Percentiles rank a stretch among this genome's conserved stretches.
phyloP scores from a whole-genome alignment of 2,888 invertebrate genomes.

The Allolobophora icterica region DNA sequence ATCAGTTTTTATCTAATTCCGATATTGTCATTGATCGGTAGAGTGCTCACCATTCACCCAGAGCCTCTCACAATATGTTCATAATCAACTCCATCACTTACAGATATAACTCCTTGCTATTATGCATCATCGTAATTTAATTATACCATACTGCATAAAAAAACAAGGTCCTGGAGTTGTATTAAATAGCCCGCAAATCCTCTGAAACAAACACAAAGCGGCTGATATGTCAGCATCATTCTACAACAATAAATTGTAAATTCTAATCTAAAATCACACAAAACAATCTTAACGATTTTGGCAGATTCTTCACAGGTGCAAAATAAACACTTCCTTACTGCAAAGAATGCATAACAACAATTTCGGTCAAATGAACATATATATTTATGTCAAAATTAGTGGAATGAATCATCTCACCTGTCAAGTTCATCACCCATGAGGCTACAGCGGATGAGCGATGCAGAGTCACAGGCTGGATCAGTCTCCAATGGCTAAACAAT shows the following conservation, averaged over 20 bases:
- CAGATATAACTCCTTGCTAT: no score
- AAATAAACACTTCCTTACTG: background rate
- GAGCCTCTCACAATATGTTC: no score
- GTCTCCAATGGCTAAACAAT: background rate
- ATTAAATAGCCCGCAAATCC: background rate
- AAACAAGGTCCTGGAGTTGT: background rate
- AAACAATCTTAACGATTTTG: background rate
- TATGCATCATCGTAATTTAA: background rate
- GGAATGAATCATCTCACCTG: conserved; percentile 33
- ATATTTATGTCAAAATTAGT: background rate
- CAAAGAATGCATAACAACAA: background rate
- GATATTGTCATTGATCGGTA: no score
- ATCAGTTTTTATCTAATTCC: no score
- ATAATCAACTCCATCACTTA: no score
- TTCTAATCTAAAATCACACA: background rate
- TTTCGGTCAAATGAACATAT: background rate
- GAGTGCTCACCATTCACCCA: no score
- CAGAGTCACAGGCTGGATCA: conserved; percentile 50
- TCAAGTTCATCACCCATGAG: conserved; percentile 30
- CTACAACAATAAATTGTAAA: background rate
- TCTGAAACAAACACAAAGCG: background rate
- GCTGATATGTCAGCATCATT: background rate
- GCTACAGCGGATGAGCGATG: conserved; percentile 52
- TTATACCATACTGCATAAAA: background rate
- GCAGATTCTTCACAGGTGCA: background rate